These are phyloP conservation scores for Graphium colonna DNA, from an alignment of 2,888 invertebrate species.

Conservation along the genomic window DNA sequence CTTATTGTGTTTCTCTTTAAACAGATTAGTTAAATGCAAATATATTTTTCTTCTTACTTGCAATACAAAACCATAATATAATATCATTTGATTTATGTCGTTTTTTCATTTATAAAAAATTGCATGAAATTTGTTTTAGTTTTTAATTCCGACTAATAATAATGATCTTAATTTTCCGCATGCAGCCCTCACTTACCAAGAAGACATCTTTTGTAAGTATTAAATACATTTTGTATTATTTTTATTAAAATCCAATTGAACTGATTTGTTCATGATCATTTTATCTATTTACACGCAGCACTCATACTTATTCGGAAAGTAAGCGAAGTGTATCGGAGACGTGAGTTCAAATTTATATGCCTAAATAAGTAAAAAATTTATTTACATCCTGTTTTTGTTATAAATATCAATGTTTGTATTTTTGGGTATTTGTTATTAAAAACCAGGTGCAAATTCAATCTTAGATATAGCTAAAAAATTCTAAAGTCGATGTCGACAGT, in stretches of 20 bases:
- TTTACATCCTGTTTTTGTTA: too few species aligned
- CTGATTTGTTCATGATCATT: neutral
- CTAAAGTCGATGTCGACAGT: too few species aligned
- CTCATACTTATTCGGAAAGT: conserved; percentile 70
- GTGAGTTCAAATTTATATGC: conserved; percentile 48
- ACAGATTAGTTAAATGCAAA: too few species aligned
- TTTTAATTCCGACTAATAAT: conserved; percentile 40
- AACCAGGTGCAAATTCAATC: too few species aligned
- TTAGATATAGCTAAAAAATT: too few species aligned
- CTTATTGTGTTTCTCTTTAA: too few species aligned
- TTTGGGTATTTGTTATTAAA: too few species aligned
- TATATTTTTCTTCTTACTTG: too few species aligned
- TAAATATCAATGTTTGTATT: too few species aligned
- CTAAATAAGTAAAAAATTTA: too few species aligned
- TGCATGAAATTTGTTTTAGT: conserved; percentile 22
- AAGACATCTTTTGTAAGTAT: conserved; percentile 75
- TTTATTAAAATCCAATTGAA: neutral
- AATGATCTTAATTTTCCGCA: conserved; percentile 60
- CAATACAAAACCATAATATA: too few species aligned
- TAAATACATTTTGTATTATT: neutral
- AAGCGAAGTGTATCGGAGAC: conserved; percentile 74
- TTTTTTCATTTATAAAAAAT: neutral
- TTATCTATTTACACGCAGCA: conserved; percentile 60
- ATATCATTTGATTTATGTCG: too few species aligned
- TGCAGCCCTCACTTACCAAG: conserved; percentile 78